These are phyloP conservation scores for Sinocyclocheilus rhinocerous DNA, from an alignment of 2,113 vertebrate species.

Conservation along the genomic window DNA sequence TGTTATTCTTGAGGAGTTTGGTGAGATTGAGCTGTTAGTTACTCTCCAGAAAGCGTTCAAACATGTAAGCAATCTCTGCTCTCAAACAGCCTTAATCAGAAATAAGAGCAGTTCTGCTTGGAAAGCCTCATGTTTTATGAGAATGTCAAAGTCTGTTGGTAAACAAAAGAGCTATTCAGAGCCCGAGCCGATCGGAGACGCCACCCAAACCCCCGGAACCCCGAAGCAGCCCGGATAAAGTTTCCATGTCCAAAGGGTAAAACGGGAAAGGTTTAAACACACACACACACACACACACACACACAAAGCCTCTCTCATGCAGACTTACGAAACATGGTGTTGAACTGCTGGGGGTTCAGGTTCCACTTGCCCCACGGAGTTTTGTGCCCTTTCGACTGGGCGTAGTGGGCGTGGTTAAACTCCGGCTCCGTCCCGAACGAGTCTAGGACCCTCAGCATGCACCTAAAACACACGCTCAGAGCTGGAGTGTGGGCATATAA, in stretches of 20 bases:
- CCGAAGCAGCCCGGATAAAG: constrained; percentile 61
- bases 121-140: constrained; percentile 61
- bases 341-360: constrained; percentile 98
- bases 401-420: constrained; percentile 97
- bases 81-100: constrained; percentile 62
- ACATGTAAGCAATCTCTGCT: constrained; percentile 15
- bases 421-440: constrained; percentile 98
- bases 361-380: constrained; percentile 99
- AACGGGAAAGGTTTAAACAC: constrained; percentile 7
- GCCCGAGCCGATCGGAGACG: constrained; percentile 46
- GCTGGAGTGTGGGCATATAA: not conserved
- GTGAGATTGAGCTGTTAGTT: not conserved
- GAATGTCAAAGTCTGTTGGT: constrained; percentile 62
- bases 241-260: constrained; percentile 56
- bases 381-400: constrained; percentile 97
- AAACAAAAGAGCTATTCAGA: constrained; percentile 72
- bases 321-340: constrained; percentile 99
- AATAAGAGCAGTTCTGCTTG: constrained; percentile 47
- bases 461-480: constrained; percentile 75
- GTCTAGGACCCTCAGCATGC: constrained; percentile 95
- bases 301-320: constrained; percentile 11
- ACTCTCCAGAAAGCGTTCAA: not conserved
- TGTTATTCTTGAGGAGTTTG: not conserved
- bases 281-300: not conserved
- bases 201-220: constrained; percentile 41